phyloP scores from a whole-genome alignment of 1,140 invertebrate genomes.

The Brachionus sp. region DNA sequence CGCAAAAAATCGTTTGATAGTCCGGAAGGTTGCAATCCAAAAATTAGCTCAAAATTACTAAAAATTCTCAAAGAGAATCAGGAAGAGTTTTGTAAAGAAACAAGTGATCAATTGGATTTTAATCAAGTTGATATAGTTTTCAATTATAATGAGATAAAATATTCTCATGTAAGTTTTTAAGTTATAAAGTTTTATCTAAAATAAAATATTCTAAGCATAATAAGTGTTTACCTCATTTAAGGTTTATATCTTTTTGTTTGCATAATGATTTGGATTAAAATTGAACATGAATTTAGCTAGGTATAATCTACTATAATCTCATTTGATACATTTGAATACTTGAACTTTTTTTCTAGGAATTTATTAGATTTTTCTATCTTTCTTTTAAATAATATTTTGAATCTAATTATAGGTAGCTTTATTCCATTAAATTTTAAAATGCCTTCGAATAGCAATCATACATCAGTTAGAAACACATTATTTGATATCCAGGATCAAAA shows the following conservation, averaged over 20 bases:
- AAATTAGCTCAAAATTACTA: slow-evolving; percentile 18
- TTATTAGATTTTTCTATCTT: not conserved
- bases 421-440: not conserved
- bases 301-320: not conserved
- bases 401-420: not conserved
- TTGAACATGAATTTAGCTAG: not conserved
- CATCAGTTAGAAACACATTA: not conserved
- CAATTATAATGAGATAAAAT: not conserved
- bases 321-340: not conserved
- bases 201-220: not conserved
- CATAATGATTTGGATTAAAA: not conserved
- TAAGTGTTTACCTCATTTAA: not conserved
- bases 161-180: not conserved
- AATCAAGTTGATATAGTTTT: not conserved
- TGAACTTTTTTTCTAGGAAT: not conserved
- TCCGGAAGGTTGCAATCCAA: not conserved
- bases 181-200: not conserved
- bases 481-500: not conserved
- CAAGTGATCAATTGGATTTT: not conserved
- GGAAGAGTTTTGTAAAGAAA: not conserved
- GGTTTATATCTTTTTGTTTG: not conserved
- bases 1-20: slow-evolving; percentile 30
- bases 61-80: slow-evolving; percentile 43
- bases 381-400: not conserved
- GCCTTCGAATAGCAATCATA: not conserved